These are phyloP conservation scores for Globia sparganii DNA, from an alignment of 2,888 invertebrate species.

Conservation along the genomic window DNA sequence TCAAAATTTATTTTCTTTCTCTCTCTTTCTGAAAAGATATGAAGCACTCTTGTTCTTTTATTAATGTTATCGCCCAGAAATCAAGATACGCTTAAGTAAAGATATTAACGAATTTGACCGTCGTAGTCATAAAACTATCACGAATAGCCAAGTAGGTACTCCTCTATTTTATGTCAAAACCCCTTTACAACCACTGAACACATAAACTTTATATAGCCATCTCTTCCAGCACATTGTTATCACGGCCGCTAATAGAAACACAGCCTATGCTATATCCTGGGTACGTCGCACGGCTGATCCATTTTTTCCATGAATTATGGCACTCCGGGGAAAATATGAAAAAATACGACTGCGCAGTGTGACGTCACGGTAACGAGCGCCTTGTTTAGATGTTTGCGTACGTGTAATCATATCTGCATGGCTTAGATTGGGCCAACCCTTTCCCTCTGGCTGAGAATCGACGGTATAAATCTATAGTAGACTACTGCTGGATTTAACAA, in stretches of 20 bases:
- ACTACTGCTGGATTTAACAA: background rate
- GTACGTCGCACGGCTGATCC: constrained; percentile 76
- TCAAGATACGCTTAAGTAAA: constrained; percentile 18
- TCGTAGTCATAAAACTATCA: constrained; percentile 16
- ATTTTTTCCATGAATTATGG: constrained; percentile 85
- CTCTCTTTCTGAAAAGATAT: background rate
- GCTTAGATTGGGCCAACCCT: background rate
- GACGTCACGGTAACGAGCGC: constrained; percentile 68
- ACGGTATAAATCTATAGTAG: background rate
- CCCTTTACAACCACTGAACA: constrained; percentile 31
- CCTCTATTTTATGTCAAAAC: constrained; percentile 28
- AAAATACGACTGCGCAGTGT: constrained; percentile 73
- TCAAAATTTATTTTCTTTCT: background rate
- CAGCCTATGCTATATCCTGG: constrained; percentile 65
- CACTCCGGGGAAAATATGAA: constrained; percentile 79
- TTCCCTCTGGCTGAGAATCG: background rate
- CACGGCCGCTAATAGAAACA: constrained; percentile 69
- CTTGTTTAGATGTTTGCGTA: constrained; percentile 64
- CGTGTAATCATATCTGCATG: constrained; percentile 56
- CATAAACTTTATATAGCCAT: constrained; percentile 40
- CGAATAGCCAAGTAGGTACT: constrained; percentile 20
- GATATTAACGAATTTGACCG: constrained; percentile 19
- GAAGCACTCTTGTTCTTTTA: background rate
- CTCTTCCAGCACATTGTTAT: constrained; percentile 63
- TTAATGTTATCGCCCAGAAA: background rate